phyloP scores from a whole-genome alignment of 2,113 vertebrate genomes.

The Pantherophis guttatus region DNA sequence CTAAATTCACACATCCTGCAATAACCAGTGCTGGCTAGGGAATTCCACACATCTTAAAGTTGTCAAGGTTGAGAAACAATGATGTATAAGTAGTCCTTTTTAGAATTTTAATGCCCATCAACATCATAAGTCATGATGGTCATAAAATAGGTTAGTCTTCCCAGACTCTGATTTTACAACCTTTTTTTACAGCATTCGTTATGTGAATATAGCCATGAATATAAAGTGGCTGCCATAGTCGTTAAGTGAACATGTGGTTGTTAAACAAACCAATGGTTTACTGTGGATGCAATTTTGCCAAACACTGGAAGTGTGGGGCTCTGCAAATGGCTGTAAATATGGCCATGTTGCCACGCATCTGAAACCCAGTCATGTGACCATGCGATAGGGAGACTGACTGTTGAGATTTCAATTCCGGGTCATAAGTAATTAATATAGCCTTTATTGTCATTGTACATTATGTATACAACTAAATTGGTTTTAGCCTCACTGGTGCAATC shows the following conservation, averaged over 20 bases:
- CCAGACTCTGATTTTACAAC: not conserved
- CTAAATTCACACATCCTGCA: not conserved
- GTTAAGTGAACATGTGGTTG: not conserved
- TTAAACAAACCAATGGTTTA: not conserved
- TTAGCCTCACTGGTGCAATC: too few species aligned
- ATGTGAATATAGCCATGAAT: not conserved
- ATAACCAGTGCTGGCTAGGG: not conserved
- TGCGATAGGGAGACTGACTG: not conserved
- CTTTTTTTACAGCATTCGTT: not conserved
- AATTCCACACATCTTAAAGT: not conserved
- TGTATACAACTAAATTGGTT: too few species aligned
- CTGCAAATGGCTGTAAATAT: not conserved
- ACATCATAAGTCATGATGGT: not conserved
- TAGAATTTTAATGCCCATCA: not conserved
- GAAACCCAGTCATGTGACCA: not conserved
- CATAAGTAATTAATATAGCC: not conserved
- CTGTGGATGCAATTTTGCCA: not conserved
- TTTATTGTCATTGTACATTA: too few species aligned
- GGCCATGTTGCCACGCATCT: not conserved
- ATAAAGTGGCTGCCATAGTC: not conserved
- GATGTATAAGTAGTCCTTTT: not conserved
- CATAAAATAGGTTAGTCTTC: not conserved
- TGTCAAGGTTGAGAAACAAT: not conserved
- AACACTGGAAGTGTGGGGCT: not conserved
- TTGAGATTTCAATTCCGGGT: not conserved